phyloP scores from a whole-genome alignment of 2,888 invertebrate species.

The Craniophora ligustri region DNA sequence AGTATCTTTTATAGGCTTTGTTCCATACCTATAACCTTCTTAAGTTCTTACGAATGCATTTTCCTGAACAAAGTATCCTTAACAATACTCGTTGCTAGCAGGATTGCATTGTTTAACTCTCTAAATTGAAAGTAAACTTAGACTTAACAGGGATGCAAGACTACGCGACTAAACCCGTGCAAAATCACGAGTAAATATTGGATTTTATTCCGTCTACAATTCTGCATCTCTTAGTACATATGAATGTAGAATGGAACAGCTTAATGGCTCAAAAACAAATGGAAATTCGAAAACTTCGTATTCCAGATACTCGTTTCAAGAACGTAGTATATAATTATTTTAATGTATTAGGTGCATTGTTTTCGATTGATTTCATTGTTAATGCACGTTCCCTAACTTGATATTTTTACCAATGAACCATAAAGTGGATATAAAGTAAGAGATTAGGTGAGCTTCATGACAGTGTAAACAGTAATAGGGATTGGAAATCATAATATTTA shows the following conservation, averaged over 20 bases:
- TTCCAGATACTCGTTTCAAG: conserved; percentile 15
- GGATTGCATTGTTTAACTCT: not conserved
- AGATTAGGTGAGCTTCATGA: too few relatives aligned
- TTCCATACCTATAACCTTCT: too few relatives aligned
- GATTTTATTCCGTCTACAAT: conserved; percentile 23
- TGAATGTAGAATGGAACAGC: conserved; percentile 16
- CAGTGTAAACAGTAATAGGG: too few relatives aligned
- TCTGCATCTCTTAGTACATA: conserved; percentile 8
- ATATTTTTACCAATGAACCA: too few relatives aligned
- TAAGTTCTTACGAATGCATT: too few relatives aligned
- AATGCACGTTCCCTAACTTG: too few relatives aligned
- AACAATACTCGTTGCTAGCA: not conserved
- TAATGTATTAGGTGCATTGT: not conserved
- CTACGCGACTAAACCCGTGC: conserved; percentile 3
- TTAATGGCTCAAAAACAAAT: conserved; percentile 43
- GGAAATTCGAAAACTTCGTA: conserved; percentile 22
- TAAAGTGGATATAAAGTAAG: too few relatives aligned
- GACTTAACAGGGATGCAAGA: conserved; percentile 1
- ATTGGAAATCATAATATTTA: too few relatives aligned
- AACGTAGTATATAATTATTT: conserved; percentile 2
- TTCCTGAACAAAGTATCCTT: not conserved
- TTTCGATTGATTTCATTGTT: not conserved
- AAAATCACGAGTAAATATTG: conserved; percentile 17
- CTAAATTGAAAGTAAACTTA: not conserved
- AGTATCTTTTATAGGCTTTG: too few relatives aligned